phyloP scores from a whole-genome alignment of 1,140 invertebrate species.

The Chrysomallon squamiferum region DNA sequence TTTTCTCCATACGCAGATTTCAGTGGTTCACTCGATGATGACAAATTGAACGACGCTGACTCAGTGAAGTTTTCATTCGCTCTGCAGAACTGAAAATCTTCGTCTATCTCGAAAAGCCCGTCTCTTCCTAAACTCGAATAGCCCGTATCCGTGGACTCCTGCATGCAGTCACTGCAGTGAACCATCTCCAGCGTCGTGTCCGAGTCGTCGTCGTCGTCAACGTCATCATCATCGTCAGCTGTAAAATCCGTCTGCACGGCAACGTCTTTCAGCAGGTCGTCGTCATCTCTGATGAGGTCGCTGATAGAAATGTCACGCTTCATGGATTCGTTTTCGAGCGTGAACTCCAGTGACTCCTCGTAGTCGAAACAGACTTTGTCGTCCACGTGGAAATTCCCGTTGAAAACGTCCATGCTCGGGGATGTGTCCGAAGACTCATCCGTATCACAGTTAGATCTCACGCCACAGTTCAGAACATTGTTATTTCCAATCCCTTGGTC shows the following conservation, averaged over 20 bases:
- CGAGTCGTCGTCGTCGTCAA: not conserved
- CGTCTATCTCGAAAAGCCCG: constrained; percentile 17
- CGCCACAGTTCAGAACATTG: not conserved
- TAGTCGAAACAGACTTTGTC: constrained; percentile 36
- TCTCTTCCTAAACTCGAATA: constrained; percentile 41
- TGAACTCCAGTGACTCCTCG: constrained; percentile 30
- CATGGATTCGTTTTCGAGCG: constrained; percentile 18
- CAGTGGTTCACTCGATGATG: too few relatives aligned
- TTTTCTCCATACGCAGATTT: too few relatives aligned
- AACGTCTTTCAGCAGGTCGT: constrained; percentile 10
- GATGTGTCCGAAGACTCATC: constrained; percentile 17
- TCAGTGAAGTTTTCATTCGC: not conserved
- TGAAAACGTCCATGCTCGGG: constrained; percentile 15
- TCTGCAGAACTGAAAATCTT: constrained; percentile 11
- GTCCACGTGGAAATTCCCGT: constrained; percentile 18
- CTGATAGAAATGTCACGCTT: constrained; percentile 18
- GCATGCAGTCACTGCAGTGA: constrained; percentile 19
- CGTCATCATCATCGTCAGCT: constrained; percentile 18
- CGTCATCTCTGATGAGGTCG: constrained; percentile 16
- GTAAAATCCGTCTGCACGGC: constrained; percentile 17
- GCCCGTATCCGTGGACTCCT: constrained; percentile 41
- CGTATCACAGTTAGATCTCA: not conserved
- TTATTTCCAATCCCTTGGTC: constrained; percentile 1
- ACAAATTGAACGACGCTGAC: too few relatives aligned
- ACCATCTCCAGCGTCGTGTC: constrained; percentile 20